Evolutionary conservation across 1,140 invertebrate genomes (phyloP), one percentile per base, ranked within the genome.

Genomic region (Atopsyche davidsoni): DNA sequence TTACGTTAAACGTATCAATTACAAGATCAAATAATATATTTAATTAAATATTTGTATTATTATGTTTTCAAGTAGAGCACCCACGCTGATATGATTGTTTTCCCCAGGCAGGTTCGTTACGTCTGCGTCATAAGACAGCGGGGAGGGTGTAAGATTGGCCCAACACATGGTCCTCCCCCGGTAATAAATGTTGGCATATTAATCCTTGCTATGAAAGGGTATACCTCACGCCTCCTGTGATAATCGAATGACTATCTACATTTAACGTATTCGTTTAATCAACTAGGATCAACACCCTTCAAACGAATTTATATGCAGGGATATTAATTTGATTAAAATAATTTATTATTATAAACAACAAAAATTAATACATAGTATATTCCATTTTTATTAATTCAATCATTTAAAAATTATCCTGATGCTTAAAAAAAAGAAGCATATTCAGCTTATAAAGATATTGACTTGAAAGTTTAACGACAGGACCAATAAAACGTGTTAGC

Each of bases 121-220:
- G n/a, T n/a, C 34, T 53, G 45, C 41, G 24, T 42, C 18, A 34
- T 17, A 53, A 53, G 51, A 53, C 39, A 42, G 41, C 28, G 25
- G 39, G 36, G 32, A 19, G 43, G 48, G 34, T 14, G 46, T 48
- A 43, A 22, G 48, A 47, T 55, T 51, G 44, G 36, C 36, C 44
- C 39, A 41, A 49, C 54, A 57, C 44, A 57, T 57, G 54, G 39
- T 39, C 36, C 54, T 48, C 46, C 49, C 28, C 17, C 17, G 39
- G 54, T 52, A 51, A 57, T 57, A 57, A 57, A 57, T 57, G 54
- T 52, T 57, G 54, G 49, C 54, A 52, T 57, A 57, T 57, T 57
- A 57, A 57, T 57, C 44, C 49, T 16, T 24, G 49, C 24, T 42
- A 41, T 44, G 46, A 46, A 51, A 47, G 49, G 54, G 49, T 48